Evolutionary conservation across 2,797 vertebrate species (phyloP), one percentile per base, ranked within the genome.

Genomic region (Crocodylus rhombifer): DNA sequence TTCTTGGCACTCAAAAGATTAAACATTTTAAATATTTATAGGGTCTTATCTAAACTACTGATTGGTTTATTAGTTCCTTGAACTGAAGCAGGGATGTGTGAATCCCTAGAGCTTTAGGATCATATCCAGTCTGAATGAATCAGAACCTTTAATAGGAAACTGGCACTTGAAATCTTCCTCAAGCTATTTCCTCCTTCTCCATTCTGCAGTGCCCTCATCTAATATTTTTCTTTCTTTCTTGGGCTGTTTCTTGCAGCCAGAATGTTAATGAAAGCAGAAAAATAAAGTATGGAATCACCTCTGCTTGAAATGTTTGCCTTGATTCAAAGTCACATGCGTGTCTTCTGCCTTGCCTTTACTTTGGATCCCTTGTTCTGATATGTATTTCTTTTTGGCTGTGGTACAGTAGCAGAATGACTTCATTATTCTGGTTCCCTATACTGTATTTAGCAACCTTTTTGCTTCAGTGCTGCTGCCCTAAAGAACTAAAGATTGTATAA

Each of bases 21-120:
- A 86, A 93, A 95, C 86, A 77, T 86, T 79, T 95, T 97, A 97
- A 98, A 97, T 98, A 98, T 98, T 97, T 98, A 97, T 97, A 92
- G 76, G 83, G 95, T 92, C 96, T 97, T 98, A 97, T 97, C 97
- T 97, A 93, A 97, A 97, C 82, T 93, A 90, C 91, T 97, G 95
- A 96, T 97, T 97, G 92, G 94, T 96, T 51, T 97, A 95, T 97
- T 97, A 97, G 93, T 92, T 95, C 92, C 91, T 97, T 93, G 77
- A 95, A 94, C 93, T 95, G 95, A 96, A 87, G 82, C 95, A 95
- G 84, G 84, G 89, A 96, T 95, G 92, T 93, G 94, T 86, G 94
- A 98, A 97, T 97, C 97, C 95, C 96, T 94, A 69, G 95, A 96
- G 93, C 84, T 95, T 95, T 94, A 12, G 82, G 88, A 56, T 92